Percentiles rank a stretch among this genome's conserved stretches.
phyloP scores from a whole-genome alignment of 2,113 vertebrate genomes.

The Struthidea cinerea region DNA sequence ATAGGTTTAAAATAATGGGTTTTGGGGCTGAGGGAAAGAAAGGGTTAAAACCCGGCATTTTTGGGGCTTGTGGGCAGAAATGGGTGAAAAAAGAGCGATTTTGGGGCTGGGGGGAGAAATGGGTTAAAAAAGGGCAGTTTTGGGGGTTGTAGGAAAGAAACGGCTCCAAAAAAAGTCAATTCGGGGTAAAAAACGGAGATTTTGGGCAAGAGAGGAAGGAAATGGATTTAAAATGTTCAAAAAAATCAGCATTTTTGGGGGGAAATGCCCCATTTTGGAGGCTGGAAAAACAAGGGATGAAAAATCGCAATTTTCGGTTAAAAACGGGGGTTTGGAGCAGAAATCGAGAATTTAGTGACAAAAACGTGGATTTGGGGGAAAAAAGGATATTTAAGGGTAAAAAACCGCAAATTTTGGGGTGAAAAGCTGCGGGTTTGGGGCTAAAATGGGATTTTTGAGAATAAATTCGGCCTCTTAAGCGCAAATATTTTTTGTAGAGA shows the following conservation, averaged over 20 bases:
- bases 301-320: fast-evolving
- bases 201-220: fast-evolving
- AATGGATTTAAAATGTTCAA: fast-evolving
- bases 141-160: fast-evolving
- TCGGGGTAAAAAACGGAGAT: fast-evolving
- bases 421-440: fast-evolving
- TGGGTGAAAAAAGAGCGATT: background rate
- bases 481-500: fast-evolving
- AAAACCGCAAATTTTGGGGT: too few relatives aligned
- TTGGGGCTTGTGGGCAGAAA: fast-evolving
- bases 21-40: fast-evolving
- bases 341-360: fast-evolving
- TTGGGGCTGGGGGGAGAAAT: background rate
- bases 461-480: fast-evolving
- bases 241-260: fast-evolving
- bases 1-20: fast-evolving
- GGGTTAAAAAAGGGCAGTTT: fast-evolving
- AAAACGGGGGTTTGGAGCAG: fast-evolving
- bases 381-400: fast-evolving
- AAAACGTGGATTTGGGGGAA: too few relatives aligned
- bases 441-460: fast-evolving
- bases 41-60: fast-evolving
- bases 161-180: fast-evolving
- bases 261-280: fast-evolving
- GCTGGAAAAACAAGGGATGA: fast-evolving